Conservation (phyloP, 2,113 vertebrate species). For the Ctenomys sociabilis region DNA sequence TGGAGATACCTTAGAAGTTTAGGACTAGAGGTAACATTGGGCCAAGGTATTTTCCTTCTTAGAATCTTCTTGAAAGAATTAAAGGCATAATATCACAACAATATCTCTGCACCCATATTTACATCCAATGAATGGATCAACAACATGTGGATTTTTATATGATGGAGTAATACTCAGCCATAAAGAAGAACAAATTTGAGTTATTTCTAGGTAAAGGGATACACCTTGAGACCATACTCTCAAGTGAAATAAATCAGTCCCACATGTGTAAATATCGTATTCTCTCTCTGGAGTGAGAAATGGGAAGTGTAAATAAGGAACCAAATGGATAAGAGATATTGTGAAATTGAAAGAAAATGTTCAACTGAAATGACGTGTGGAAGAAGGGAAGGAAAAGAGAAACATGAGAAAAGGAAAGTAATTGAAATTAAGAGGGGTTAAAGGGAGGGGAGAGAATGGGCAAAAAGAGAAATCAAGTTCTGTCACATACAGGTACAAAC, state of each 20-base stretch:
- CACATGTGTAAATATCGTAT: background rate
- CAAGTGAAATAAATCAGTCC: background rate
- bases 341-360: background rate
- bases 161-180: background rate
- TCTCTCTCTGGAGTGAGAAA: background rate
- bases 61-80: background rate
- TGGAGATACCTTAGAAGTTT: background rate
- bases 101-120: background rate
- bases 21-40: background rate
- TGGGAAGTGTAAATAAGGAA: background rate
- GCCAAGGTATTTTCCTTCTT: background rate
- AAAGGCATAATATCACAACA: background rate
- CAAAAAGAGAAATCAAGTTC: background rate
- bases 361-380: background rate
- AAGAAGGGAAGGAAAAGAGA: background rate
- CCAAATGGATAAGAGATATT: background rate
- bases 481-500: background rate
- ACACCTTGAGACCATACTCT: background rate
- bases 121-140: background rate
- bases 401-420: background rate
- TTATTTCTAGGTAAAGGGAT: background rate
- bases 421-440: background rate
- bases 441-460: background rate
- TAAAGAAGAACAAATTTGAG: background rate
- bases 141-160: background rate